Evolutionary conservation across 2,113 vertebrate species (phyloP).

Genomic region (Platichthys stellatus): DNA sequence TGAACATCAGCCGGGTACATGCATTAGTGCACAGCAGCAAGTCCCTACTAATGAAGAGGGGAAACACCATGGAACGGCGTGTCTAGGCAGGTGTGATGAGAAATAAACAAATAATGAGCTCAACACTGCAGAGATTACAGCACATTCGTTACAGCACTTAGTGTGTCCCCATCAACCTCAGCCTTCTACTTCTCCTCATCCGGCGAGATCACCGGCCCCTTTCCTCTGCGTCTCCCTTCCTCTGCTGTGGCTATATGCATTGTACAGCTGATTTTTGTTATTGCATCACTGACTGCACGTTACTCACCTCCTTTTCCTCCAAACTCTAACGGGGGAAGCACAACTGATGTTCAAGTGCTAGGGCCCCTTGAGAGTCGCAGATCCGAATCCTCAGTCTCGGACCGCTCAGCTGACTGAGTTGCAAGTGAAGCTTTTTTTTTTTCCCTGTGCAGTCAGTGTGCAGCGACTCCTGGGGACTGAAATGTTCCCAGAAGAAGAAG

Average conservation of each 20-base stretch:
- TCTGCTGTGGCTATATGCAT: neutral
- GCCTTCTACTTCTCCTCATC: slow-evolving; percentile 32
- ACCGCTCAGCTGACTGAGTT: neutral
- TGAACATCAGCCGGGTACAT: slow-evolving; percentile 65
- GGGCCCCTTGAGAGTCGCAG: neutral
- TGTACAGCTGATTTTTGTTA: slow-evolving; percentile 5
- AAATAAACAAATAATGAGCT: slow-evolving; percentile 72
- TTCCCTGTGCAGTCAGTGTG: neutral
- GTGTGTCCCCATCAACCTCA: slow-evolving; percentile 51
- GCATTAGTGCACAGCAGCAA: slow-evolving; percentile 74
- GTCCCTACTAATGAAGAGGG: slow-evolving; percentile 70
- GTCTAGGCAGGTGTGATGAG: slow-evolving; percentile 70
- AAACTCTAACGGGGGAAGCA: slow-evolving; percentile 7
- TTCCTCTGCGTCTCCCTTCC: neutral
- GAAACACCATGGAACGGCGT: slow-evolving; percentile 63
- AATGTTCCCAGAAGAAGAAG: neutral
- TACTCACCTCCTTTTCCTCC: neutral
- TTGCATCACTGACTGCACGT: neutral
- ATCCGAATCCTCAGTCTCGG: neutral
- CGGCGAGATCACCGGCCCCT: slow-evolving; percentile 19
- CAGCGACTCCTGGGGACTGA: neutral
- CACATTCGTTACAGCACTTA: slow-evolving; percentile 64
- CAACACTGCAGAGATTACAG: slow-evolving; percentile 65
- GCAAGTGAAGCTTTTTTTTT: neutral
- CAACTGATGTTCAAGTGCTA: slow-evolving; percentile 4